Base-by-base conservation (phyloP, 2,113 vertebrate genomes). In the Brachypodius melanocephalos region DNA sequence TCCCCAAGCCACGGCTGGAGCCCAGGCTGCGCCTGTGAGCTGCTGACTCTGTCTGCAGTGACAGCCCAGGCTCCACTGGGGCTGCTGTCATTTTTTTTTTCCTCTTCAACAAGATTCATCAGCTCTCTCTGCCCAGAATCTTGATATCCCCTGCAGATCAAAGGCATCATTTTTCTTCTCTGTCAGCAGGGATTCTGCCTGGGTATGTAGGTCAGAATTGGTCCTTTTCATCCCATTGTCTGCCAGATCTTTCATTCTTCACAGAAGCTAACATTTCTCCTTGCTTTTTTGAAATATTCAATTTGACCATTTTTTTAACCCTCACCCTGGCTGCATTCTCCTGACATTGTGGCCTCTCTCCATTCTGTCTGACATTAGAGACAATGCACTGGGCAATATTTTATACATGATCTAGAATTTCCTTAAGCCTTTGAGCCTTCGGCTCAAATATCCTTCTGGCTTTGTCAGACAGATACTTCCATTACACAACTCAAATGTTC, bases 401-500 rank as follows among this genome's bases (percentile, higher is more conserved):
- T 92, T 90, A 74, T 83, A 63, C 51, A 45, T 65, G 68, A 77
- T 81, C 68, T 59, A 84, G 61, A 83, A 88, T 68, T 69, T 91
- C 71, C 85, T 73, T 65, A 38, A 76, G 82, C 75, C 46, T 83
- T 74, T 79, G 59, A 93, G 52, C 72, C 38, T 72, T 76, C 38
- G 1, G 6, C 88, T 90, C 68, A 51, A 85, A 85, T 79, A 88
- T 42, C 63, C 62, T 91, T 85, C 88, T 85, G 68, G 49, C 49
- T 94, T 76, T 94, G 75, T 90, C 82, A 96, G 96, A 88, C 92
- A 84, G 76, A 69, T 78, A 46, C 88, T 46, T 88, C 94, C 88
- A 88, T 90, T 42, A 62, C 66, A 72, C 61, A 85, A 14, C 89
- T 96, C 81, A 63, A 48, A 78, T 52, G 48, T 85, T 95, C 96